Evolutionary conservation across 2,797 vertebrate genomes (phyloP), one percentile per base, ranked within the genome.

Genomic region (Echiichthys vipera): DNA sequence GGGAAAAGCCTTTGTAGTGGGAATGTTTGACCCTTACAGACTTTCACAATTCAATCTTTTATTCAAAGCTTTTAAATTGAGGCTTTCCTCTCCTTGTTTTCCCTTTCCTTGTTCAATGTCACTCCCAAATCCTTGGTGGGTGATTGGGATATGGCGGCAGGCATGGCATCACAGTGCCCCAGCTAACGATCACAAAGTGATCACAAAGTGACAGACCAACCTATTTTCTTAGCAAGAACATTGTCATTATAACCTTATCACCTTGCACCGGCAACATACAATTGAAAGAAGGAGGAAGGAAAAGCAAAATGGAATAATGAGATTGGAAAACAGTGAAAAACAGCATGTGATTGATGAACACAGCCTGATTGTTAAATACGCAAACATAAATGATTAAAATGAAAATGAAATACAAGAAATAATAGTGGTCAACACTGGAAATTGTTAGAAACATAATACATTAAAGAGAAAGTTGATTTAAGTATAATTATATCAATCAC

Each of bases 151-250:
- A 13, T 36, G 46, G 49, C 53, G 47, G 17, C 18, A 34, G 42
- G 45, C 32, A 18, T n/a, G 22, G 14, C 18, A 17, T 42, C 49
- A 57, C 53, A 46, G 59, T 56, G 32, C 43, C n/a, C n/a, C 18
- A 57, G 14, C n/a, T 68, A 62, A 55, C 30, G 46, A 68, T 64
- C 25, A 20, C 25, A 59, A 39, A 49, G 68, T 45, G 10, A 68
- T 64, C 25, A 20, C 25, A 59, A 39, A 49, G 68, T 45, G 10
- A 67, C 30, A 32, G 37, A 62, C 30, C 14, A 24, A 39, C 39
- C 24, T 27, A 34, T 76, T 64, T 61, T 59, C 34, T 73, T n/a
- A 34, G 20, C 10, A 4, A 22, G 13, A 49, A 27, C 24, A 12
- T 12, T 43, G 5, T 61, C 15, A 47, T 32, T 54, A 53, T 56